Percentiles rank a stretch among this genome's conserved stretches.
Conservation (phyloP, 2,113 vertebrate genomes). For the Serinus canaria region DNA sequence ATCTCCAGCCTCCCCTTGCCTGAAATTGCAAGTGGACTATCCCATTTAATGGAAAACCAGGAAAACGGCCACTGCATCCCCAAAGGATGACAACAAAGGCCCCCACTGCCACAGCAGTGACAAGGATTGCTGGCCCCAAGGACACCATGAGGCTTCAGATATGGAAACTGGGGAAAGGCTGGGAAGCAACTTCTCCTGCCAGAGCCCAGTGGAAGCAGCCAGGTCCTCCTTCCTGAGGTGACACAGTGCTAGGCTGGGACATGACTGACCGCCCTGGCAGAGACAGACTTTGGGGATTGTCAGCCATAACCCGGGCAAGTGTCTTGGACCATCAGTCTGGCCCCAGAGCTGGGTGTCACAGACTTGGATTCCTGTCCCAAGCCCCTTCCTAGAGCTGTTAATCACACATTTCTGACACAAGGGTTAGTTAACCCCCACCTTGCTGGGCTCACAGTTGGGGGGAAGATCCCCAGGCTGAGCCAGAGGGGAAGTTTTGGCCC, state of each 20-base stretch:
- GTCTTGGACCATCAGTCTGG: too few relatives aligned
- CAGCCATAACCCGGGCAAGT: not conserved
- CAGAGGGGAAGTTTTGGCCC: not conserved
- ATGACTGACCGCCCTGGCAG: not conserved
- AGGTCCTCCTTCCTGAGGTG: rapidly evolving
- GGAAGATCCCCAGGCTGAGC: not conserved
- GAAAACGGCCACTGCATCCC: not conserved
- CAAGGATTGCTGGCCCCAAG: not conserved
- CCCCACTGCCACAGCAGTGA: not conserved
- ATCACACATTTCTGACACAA: not conserved
- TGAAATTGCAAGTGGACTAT: rapidly evolving
- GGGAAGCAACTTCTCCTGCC: not conserved
- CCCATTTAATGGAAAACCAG: not conserved
- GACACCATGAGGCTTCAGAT: not conserved
- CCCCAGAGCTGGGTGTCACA: not conserved
- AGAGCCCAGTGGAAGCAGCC: not conserved
- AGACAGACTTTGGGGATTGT: not conserved
- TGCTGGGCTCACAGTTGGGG: rapidly evolving
- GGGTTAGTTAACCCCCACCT: not conserved
- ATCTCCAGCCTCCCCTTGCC: not conserved
- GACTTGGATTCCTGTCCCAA: not conserved
- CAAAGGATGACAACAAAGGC: rapidly evolving
- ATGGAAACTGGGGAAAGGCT: rapidly evolving
- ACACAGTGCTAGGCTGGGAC: not conserved
- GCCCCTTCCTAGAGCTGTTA: not conserved